A percentile compares a stretch with the other conserved stretches of the same genome.
phyloP scores from a whole-genome alignment of 2,113 vertebrate species.

The Mugil cephalus region DNA sequence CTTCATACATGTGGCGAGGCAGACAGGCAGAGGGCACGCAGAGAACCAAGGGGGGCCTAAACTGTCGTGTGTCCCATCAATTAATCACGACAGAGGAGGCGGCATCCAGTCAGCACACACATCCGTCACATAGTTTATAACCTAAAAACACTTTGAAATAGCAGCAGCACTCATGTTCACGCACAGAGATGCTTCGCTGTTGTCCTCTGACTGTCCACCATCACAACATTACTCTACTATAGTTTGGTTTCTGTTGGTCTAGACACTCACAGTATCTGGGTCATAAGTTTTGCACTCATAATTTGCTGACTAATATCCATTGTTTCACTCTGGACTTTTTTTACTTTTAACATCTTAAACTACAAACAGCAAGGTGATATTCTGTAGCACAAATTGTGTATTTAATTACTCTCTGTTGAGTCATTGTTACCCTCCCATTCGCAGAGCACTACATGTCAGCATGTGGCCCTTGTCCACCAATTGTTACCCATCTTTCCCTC shows the following conservation, averaged over 20 bases:
- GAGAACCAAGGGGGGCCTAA: slow-evolving; percentile 41
- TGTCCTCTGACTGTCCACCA: slow-evolving; percentile 22
- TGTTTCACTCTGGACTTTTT: background rate
- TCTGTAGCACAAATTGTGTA: background rate
- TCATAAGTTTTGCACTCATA: slow-evolving; percentile 22
- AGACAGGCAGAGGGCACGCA: slow-evolving; percentile 31
- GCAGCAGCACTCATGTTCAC: background rate
- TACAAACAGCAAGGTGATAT: slow-evolving; percentile 11
- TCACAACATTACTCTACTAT: background rate
- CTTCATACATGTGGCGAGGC: slow-evolving; percentile 20
- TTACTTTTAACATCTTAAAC: slow-evolving; percentile 4
- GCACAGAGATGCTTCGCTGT: slow-evolving; percentile 2
- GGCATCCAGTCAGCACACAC: slow-evolving; percentile 67
- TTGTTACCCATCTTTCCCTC: background rate
- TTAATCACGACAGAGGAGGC: slow-evolving; percentile 71
- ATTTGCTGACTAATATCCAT: slow-evolving; percentile 19
- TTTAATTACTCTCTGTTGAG: slow-evolving; percentile 2
- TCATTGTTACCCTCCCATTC: slow-evolving; percentile 14
- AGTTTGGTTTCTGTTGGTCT: slow-evolving; percentile 28
- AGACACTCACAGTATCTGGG: slow-evolving; percentile 12
- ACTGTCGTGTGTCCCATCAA: slow-evolving; percentile 64
- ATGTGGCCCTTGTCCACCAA: slow-evolving; percentile 6
- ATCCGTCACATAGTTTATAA: slow-evolving; percentile 71
- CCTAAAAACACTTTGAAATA: slow-evolving; percentile 42
- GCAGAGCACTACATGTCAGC: background rate